Evolutionary conservation across 1,140 invertebrate genomes (phyloP).

Genomic region (Chrysomallon squamiferum): DNA sequence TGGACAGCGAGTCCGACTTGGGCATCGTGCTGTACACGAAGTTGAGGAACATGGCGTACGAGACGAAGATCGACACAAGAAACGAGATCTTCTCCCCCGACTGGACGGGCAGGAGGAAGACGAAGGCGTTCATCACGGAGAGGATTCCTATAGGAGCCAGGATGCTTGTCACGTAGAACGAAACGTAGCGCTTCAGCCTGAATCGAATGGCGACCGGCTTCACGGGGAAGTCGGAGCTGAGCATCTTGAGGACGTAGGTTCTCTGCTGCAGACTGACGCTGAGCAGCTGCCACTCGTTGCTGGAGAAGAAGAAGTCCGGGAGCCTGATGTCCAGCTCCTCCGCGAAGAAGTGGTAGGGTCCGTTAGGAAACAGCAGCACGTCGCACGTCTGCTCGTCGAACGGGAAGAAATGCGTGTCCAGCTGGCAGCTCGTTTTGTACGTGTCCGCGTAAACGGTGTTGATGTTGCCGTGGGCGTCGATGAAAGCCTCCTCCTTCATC

Average conservation of each 20-base stretch:
- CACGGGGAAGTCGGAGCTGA: slow-evolving; percentile 53
- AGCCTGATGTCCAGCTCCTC: not conserved
- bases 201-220: slow-evolving; percentile 51
- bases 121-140: slow-evolving; percentile 16
- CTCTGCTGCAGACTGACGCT: not conserved
- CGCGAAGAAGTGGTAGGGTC: not conserved
- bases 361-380: slow-evolving; percentile 13
- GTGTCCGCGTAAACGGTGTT: not conserved
- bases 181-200: slow-evolving; percentile 8
- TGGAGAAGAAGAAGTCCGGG: not conserved
- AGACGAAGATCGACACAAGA: slow-evolving; percentile 26
- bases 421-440: slow-evolving; percentile 82
- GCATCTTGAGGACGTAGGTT: not conserved
- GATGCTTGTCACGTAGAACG: slow-evolving; percentile 18
- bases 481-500: not conserved
- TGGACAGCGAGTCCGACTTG: too few species aligned
- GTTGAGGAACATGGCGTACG: slow-evolving; percentile 23
- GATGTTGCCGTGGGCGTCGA: not conserved
- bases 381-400: slow-evolving; percentile 37
- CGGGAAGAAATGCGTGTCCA: slow-evolving; percentile 34
- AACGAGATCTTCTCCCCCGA: slow-evolving; percentile 31
- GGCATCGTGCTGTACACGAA: slow-evolving; percentile 47
- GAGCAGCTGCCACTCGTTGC: not conserved
- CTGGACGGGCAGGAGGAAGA: slow-evolving; percentile 27
- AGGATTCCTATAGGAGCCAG: slow-evolving; percentile 19